Evolutionary conservation across 2,797 vertebrate genomes (phyloP), one percentile per base, ranked within the genome.

Genomic region (Danio albolineatus): DNA sequence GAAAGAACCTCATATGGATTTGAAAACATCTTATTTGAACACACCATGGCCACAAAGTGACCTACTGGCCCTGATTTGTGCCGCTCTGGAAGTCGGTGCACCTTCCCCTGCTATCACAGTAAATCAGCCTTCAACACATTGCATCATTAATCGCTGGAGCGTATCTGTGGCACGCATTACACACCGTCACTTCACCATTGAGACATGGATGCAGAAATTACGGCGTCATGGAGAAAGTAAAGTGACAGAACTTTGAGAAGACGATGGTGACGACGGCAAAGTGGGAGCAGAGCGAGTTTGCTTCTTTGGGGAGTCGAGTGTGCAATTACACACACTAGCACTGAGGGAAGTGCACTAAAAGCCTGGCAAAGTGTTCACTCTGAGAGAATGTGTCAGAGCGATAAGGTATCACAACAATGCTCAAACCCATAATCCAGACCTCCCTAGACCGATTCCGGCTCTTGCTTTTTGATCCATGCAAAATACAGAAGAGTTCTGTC

Each of bases 381-480:
- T 36, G 64, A 70, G 74, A 82, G 87, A 87, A 86, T 87, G 86
- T 85, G 84, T 82, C 82, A 83, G 65, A 44, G 79, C 56, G 87
- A 89, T 87, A 89, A 87, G 83, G 79, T 82, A 64, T 65, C 78
- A 67, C 73, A 83, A 83, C 84, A 86, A 85, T 85, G 73, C 59
- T 61, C 53, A 8, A 84, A 57, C 73, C 66, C 54, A 48, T 87
- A 89, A 89, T 89, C 87, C 86, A 78, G 79, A 81, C 80, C 80
- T 82, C 81, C 77, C 78, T 77, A 80, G 75, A 70, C 75, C 75
- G 59, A 81, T 78, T 76, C 65, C 39, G 36, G 64, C 66, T 65
- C 67, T 78, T 80, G 60, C 81, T 77, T 81, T 77, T 73, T 82
- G 74, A 82, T 81, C 69, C 81, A 67, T 78, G 70, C 66, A 82